Evolutionary conservation across 1,140 invertebrate species (phyloP).

Genomic region (Drosophila busckii): DNA sequence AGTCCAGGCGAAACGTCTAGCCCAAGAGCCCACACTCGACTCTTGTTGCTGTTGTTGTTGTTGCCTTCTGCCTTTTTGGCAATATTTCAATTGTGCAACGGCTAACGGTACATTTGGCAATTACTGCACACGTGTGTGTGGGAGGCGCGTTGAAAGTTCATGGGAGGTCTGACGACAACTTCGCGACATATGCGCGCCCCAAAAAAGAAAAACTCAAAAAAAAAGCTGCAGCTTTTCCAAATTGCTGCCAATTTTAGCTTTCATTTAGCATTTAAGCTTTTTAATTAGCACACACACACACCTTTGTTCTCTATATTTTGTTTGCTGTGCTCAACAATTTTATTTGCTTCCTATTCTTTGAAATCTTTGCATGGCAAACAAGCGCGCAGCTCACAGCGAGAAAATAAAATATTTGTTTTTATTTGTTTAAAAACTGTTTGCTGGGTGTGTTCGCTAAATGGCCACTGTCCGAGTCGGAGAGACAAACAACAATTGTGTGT

Average conservation of each 20-base stretch:
- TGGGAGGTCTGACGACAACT: constrained; percentile 46
- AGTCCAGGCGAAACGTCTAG: neutral
- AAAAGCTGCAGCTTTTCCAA: too few species aligned
- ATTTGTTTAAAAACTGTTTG: constrained; percentile 70
- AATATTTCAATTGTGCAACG: constrained; percentile 73
- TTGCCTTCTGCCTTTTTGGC: constrained; percentile 48
- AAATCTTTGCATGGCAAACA: constrained; percentile 18
- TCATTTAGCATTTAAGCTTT: constrained; percentile 18
- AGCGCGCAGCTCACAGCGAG: constrained; percentile 10
- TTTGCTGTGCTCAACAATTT: constrained; percentile 27
- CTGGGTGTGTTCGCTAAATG: constrained; percentile 71
- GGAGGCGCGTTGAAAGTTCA: constrained; percentile 56
- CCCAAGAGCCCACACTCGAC: constrained; percentile 6
- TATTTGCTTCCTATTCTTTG: constrained; percentile 15
- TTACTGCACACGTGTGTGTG: constrained; percentile 38
- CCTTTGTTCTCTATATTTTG: constrained; percentile 52
- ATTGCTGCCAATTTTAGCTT: neutral
- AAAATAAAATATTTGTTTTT: constrained; percentile 50
- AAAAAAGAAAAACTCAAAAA: too few species aligned
- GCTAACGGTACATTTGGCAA: constrained; percentile 59
- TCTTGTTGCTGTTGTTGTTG: constrained; percentile 45
- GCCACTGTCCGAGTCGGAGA: constrained; percentile 52
- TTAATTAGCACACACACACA: constrained; percentile 24
- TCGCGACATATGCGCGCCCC: constrained; percentile 18
- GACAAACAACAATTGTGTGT: neutral